These are phyloP conservation scores for Euura saliciscinereae DNA, from an alignment of 1,140 invertebrate genomes.

Conservation along the genomic window DNA sequence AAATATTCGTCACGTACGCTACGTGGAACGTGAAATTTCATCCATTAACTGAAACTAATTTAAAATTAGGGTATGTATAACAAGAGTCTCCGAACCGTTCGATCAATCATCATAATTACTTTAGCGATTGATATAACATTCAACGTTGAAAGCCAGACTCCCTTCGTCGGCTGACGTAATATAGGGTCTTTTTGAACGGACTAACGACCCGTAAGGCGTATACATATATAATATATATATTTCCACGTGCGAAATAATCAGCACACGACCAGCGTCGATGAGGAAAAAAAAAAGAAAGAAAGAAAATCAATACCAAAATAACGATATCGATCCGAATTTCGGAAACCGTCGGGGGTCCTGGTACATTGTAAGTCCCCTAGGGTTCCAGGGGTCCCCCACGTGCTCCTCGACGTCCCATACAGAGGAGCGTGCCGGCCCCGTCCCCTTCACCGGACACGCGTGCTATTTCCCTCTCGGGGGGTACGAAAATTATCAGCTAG, in stretches of 20 bases:
- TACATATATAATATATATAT: not conserved
- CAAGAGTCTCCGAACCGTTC: no score
- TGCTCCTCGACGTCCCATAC: not conserved
- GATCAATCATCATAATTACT: no score
- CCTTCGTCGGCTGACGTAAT: no score
- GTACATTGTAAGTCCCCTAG: slow-evolving; percentile 14
- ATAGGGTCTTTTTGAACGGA: not conserved
- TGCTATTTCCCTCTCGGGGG: slow-evolving; percentile 22
- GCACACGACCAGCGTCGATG: slow-evolving; percentile 18
- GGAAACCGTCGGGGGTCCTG: not conserved
- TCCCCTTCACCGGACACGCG: slow-evolving; percentile 24
- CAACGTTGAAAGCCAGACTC: no score
- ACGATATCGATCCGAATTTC: slow-evolving; percentile 41
- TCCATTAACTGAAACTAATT: no score
- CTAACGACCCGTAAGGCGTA: not conserved
- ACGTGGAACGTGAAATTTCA: no score
- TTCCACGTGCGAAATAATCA: not conserved
- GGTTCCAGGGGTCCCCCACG: slow-evolving; percentile 25
- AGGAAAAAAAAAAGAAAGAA: slow-evolving; percentile 15
- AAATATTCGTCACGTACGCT: no score
- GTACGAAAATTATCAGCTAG: slow-evolving; percentile 45
- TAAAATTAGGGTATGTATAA: no score
- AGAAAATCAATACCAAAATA: slow-evolving; percentile 46
- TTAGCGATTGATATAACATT: no score
- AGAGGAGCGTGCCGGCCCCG: slow-evolving; percentile 32